phyloP scores from a whole-genome alignment of 2,113 vertebrate genomes.

The Miniopterus natalensis region DNA sequence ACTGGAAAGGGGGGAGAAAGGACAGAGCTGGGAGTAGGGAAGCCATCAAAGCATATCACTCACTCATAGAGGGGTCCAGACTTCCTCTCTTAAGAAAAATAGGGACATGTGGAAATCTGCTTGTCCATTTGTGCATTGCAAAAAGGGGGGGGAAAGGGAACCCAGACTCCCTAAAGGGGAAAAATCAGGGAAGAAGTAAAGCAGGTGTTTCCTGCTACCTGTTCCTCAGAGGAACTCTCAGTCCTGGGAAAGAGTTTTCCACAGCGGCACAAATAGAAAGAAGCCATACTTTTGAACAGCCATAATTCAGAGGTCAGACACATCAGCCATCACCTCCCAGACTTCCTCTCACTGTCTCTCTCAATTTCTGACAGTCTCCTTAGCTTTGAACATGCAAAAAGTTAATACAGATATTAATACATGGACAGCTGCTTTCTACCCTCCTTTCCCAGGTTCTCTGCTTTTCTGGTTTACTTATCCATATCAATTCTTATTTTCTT shows the following conservation, averaged over 20 bases:
- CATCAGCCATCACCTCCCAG: neutral
- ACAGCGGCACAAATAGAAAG: neutral
- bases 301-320: slow-evolving; percentile 24
- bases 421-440: neutral
- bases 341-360: neutral
- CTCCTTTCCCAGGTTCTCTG: neutral
- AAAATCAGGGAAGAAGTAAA: neutral
- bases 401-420: neutral
- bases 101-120: slow-evolving; percentile 61
- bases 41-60: slow-evolving; percentile 42
- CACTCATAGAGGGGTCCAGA: slow-evolving; percentile 74
- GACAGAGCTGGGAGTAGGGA: neutral
- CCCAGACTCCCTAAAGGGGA: neutral
- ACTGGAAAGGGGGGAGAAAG: slow-evolving; percentile 33
- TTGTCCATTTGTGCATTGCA: slow-evolving; percentile 9
- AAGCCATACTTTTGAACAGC: slow-evolving; percentile 24
- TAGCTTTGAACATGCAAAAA: neutral
- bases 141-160: neutral
- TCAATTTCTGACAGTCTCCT: neutral
- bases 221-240: slow-evolving; percentile 21
- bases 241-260: slow-evolving; percentile 31
- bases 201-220: slow-evolving; percentile 78
- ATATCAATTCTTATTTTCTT: neutral
- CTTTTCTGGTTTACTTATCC: neutral
- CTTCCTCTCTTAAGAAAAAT: slow-evolving; percentile 62